A percentile compares a stretch with the other conserved stretches of the same genome.
Evolutionary conservation across 1,140 invertebrate species (phyloP).

Genomic region (Physella acuta): DNA sequence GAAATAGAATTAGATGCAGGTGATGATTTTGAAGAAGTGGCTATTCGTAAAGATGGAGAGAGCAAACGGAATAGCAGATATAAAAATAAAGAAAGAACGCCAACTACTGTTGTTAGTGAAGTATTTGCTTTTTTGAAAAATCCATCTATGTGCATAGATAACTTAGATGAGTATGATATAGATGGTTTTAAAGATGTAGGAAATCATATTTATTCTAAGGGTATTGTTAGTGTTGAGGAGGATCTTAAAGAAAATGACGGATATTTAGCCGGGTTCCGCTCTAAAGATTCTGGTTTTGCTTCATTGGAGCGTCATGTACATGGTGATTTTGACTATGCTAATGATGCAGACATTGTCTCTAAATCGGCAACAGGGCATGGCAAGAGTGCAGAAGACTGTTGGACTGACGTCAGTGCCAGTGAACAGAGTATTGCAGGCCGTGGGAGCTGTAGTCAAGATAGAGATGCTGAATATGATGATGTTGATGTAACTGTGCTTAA

Average conservation of each 20-base stretch:
- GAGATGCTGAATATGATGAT: neutral
- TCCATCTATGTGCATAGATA: neutral
- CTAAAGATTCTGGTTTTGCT: conserved; percentile 20
- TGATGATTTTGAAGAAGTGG: neutral
- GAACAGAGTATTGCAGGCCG: neutral
- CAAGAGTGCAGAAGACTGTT: neutral
- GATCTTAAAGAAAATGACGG: neutral
- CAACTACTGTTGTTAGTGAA: conserved; percentile 22
- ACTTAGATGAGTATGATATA: neutral
- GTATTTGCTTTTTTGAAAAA: conserved; percentile 16
- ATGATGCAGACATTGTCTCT: neutral
- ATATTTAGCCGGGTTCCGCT: conserved; percentile 8
- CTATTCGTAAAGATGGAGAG: neutral
- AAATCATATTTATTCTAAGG: neutral
- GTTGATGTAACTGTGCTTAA: neutral
- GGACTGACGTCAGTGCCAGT: neutral
- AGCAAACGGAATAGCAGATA: neutral
- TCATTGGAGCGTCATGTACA: conserved; percentile 10
- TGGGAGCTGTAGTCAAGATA: neutral
- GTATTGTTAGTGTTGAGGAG: neutral
- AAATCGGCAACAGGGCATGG: neutral
- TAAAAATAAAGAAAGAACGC: neutral
- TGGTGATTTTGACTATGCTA: conserved; percentile 8
- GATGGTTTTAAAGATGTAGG: neutral
- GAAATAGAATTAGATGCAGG: too few relatives aligned